Evolutionary conservation across 2,113 vertebrate genomes (phyloP), one percentile per base, ranked within the genome.

Genomic region (Amia ocellicauda): DNA sequence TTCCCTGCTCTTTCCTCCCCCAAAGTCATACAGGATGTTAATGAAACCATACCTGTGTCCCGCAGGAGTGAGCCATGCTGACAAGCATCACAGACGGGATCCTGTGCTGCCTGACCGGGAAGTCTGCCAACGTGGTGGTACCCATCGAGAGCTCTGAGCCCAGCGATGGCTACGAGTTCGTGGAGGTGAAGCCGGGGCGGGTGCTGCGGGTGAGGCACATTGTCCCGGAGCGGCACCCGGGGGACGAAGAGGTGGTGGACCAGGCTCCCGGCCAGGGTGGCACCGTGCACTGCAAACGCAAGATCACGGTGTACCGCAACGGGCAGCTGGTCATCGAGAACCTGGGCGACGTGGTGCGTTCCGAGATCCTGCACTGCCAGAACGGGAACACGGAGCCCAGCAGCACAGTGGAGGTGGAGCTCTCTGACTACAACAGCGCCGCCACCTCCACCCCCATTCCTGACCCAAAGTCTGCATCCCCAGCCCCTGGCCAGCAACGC

Each of bases 281-380:
- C 1, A 86, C 82, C 0, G 85, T 97, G 58, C 93, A 78, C 75
- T 97, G 94, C 84, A 92, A 91, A 41, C 91, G 95, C 14, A 90
- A 88, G 41, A 98, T 99, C 85, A 93, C 91, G 0, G 78, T 98
- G 3, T 97, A 94, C 73, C 91, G 92, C 51, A 95, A 91, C 0
- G 96, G 96, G 29, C 92, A 97, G 73, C 79, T 99, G 52, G 89
- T 93, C 20, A 94, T 98, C 4, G 94, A 99, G 82, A 98, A 99
- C 77, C 75, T 95, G 68, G 87, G 88, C 0, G 90, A 92, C 0
- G 74, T 85, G 0, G 81, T 83, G 0, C 84, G 83, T 5, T 78
- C 87, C 0, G 93, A 94, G 60, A 73, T 86, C 62, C 85, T 87
- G 41, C 86, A 79, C 4, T 85, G 89, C 63, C 88, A 85, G 43